phyloP scores from a whole-genome alignment of 1,140 invertebrate genomes.

The Zeugodacus cucurbitae region DNA sequence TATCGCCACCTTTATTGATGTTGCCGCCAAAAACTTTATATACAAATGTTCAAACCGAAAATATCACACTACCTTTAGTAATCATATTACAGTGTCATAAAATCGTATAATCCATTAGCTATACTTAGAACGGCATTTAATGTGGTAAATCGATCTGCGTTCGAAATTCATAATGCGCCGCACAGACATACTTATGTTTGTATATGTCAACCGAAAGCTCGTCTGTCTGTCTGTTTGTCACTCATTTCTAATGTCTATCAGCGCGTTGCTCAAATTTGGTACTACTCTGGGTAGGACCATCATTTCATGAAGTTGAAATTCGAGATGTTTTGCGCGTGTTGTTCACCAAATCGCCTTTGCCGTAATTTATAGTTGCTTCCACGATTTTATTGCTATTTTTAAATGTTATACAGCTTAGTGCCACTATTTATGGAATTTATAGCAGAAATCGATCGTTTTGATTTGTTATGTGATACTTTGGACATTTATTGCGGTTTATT shows the following conservation, averaged over 20 bases:
- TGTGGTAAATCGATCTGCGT: not conserved
- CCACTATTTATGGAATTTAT: not conserved
- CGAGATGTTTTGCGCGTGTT: not conserved
- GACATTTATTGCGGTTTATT: not conserved
- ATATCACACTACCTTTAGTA: not conserved
- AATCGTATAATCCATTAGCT: constrained; percentile 28
- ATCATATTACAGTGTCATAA: constrained; percentile 23
- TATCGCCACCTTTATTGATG: not conserved
- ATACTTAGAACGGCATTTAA: constrained; percentile 4
- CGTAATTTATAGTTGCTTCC: not conserved
- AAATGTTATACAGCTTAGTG: not conserved
- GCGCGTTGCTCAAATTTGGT: not conserved
- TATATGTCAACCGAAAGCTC: not conserved
- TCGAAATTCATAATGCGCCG: not conserved
- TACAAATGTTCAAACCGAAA: not conserved
- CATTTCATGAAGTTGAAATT: not conserved
- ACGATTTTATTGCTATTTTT: constrained; percentile 6
- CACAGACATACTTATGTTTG: too few relatives aligned
- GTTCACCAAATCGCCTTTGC: not conserved
- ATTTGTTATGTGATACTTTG: not conserved
- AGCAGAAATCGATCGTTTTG: not conserved
- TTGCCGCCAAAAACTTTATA: not conserved
- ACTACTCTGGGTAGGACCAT: not conserved
- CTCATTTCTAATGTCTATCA: not conserved
- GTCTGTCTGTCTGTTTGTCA: too few relatives aligned